These are phyloP conservation scores for Eclectus roratus DNA, from an alignment of 2,113 vertebrate species.

Conservation along the genomic window DNA sequence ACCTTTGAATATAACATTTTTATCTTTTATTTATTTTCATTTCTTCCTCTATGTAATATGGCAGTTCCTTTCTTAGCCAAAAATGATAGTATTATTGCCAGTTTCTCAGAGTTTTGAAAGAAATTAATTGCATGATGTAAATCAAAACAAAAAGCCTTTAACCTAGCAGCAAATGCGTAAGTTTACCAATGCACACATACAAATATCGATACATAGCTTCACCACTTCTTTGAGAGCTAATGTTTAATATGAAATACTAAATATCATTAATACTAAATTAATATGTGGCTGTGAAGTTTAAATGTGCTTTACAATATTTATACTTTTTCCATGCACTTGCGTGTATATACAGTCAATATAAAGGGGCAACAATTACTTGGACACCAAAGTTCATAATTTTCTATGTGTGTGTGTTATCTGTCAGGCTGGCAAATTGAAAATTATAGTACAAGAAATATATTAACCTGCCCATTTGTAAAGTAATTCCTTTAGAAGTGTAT, in stretches of 20 bases:
- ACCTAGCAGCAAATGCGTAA: not conserved
- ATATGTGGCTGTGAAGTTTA: not conserved
- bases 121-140: not conserved
- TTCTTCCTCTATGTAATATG: not conserved
- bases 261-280: not conserved
- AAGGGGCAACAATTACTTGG: not conserved
- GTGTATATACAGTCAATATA: not conserved
- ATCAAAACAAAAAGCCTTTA: not conserved
- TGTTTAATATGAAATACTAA: not conserved
- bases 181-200: not conserved
- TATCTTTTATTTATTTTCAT: not conserved
- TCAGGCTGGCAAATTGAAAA: constrained; percentile 20
- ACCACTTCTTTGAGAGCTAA: not conserved
- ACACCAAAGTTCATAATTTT: constrained; percentile 18
- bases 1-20: not conserved
- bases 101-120: not conserved
- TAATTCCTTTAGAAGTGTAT: constrained; percentile 53
- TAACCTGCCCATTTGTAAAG: constrained; percentile 47
- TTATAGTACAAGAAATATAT: constrained; percentile 2
- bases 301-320: not conserved
- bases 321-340: not conserved
- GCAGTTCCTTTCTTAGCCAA: not conserved
- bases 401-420: not conserved
- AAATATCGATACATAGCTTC: not conserved
- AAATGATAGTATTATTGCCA: not conserved